Conservation (phyloP, 1,140 invertebrate species). For the Platyura marginata region DNA sequence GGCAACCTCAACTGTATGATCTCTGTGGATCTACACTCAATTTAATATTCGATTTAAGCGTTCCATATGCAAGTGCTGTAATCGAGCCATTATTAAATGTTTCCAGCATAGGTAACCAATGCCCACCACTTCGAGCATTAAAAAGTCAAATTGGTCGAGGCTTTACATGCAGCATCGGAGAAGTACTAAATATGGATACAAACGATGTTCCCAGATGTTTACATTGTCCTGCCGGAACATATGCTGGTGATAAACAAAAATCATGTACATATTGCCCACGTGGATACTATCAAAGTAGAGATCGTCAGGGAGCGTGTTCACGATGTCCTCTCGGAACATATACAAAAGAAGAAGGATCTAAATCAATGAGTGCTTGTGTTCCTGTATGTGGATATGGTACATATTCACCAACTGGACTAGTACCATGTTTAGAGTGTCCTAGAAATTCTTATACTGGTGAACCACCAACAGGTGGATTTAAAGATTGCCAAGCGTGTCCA, state of each 20-base stretch:
- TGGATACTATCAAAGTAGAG: conserved; percentile 85
- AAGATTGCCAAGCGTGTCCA: conserved; percentile 84
- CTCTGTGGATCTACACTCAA: conserved; percentile 84
- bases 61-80: conserved; percentile 77
- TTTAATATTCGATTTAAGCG: conserved; percentile 83
- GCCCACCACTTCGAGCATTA: conserved; percentile 71
- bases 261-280: conserved; percentile 72
- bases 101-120: conserved; percentile 73
- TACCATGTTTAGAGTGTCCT: conserved; percentile 89
- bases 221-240: conserved; percentile 89
- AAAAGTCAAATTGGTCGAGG: conserved; percentile 70
- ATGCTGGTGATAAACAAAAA: conserved; percentile 70
- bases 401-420: conserved; percentile 83
- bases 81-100: conserved; percentile 81
- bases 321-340: conserved; percentile 83
- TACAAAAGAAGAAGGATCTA: conserved; percentile 79
- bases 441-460: conserved; percentile 78
- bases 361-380: conserved; percentile 61
- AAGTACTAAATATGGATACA: conserved; percentile 82
- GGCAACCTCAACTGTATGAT: conserved; percentile 80
- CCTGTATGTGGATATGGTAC: conserved; percentile 93
- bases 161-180: conserved; percentile 82
- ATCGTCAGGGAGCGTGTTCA: conserved; percentile 68
- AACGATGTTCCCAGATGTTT: conserved; percentile 83
- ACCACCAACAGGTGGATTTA: conserved; percentile 79